A percentile compares a stretch with the other conserved stretches of the same genome.
Evolutionary conservation across 2,888 invertebrate genomes (phyloP).

Genomic region (Chrysolina oricalcia): DNA sequence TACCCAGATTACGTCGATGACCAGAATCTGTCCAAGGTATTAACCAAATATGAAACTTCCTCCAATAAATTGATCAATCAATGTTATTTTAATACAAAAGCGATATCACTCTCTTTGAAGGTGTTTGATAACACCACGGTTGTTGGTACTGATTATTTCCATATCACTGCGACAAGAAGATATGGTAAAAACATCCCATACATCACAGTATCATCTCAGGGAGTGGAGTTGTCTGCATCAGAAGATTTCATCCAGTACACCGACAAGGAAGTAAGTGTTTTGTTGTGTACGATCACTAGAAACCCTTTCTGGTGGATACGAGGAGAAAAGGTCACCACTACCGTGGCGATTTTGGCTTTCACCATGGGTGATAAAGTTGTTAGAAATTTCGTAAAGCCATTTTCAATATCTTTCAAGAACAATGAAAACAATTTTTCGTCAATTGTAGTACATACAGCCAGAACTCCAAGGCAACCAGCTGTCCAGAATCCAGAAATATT

Average conservation of each 20-base stretch:
- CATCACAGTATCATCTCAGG: slow-evolving; percentile 29
- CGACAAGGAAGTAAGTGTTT: not conserved
- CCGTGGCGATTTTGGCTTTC: slow-evolving; percentile 39
- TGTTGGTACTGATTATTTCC: slow-evolving; percentile 18
- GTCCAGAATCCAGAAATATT: slow-evolving; percentile 28
- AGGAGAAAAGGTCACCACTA: slow-evolving; percentile 24
- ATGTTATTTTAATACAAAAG: slow-evolving; percentile 30
- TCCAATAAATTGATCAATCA: slow-evolving; percentile 36
- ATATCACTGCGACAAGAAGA: slow-evolving; percentile 32
- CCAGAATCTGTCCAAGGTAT: too few relatives aligned
- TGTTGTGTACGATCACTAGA: slow-evolving; percentile 50
- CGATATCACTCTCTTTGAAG: slow-evolving; percentile 17
- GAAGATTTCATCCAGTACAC: slow-evolving; percentile 24
- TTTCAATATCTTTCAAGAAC: slow-evolving; percentile 41
- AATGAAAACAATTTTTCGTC: not conserved
- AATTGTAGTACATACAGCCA: too few relatives aligned
- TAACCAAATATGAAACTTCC: slow-evolving; percentile 40
- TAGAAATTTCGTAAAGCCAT: slow-evolving; percentile 41
- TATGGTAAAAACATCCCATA: slow-evolving; percentile 29
- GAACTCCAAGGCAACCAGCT: slow-evolving; percentile 34
- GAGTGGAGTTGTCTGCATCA: slow-evolving; percentile 29
- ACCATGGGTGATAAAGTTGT: not conserved
- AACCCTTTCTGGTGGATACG: slow-evolving; percentile 53
- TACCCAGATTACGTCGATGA: too few relatives aligned
- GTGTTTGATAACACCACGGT: slow-evolving; percentile 24